Base-by-base conservation (phyloP, 2,888 invertebrate species). In the Eulithis prunata region DNA sequence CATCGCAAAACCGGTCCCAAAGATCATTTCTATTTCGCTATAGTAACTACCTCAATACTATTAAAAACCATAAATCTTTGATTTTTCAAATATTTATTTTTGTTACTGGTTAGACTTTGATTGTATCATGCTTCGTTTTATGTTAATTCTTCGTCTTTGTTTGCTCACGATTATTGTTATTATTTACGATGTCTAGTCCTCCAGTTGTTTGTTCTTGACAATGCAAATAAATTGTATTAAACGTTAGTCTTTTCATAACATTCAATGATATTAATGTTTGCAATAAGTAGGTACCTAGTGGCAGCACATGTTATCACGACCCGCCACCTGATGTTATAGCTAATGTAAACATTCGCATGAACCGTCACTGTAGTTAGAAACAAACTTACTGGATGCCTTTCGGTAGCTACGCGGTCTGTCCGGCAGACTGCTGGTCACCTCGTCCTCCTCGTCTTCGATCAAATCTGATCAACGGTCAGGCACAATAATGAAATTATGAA, bases 371-470 rank as follows among this genome's bases (percentile, higher is more conserved):
- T 68, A 67, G 64, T 70, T 59, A 67, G 69, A 68, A 60, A 63
- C 61, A 71, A 71, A 94, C 94, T 94, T 93, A 94, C 94, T 94
- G 79, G 94, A 94, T 77, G 94, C 93, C 82, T 94, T 94, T 81
- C 94, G 92, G 79, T 91, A 88, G 68, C 90, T 84, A 71, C 91
- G 85, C 59, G 83, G 88, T 80, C 88, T 86, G 74, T 89, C 90
- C 70, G 91, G 90, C 75, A 90, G 84, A 83, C 86, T 91, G 87
- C 88, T 89, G 80, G 86, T 85, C 63, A 91, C 91, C 74, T 90
- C 91, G 90, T 94, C 94, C 79, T 94, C 94, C 75, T 94, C 94
- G 70, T 89, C 93, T 86, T 94, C 94, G 80, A 94, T 88, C 78
- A 94, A 91, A 86, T 94, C 94, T 94, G 90, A 81, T 79, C 82